A percentile compares a stretch with the other conserved stretches of the same genome.
These are phyloP conservation scores for Medauroidea extradentata DNA, from an alignment of 1,140 invertebrate species.

Conservation along the genomic window DNA sequence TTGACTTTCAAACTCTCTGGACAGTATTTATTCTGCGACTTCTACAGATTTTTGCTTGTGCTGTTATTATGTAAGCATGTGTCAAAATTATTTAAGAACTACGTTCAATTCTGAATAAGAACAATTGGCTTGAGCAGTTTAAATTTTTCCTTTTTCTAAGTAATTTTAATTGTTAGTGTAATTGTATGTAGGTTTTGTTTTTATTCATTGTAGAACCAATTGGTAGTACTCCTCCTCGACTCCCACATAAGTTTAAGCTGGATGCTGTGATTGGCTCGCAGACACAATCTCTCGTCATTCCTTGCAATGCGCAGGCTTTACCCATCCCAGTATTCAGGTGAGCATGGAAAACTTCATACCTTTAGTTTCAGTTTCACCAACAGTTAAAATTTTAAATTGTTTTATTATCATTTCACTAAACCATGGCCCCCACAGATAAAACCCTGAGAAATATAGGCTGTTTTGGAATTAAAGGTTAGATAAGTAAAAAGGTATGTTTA, in stretches of 20 bases:
- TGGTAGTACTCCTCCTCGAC: slow-evolving; percentile 28
- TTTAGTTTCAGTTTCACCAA: neutral
- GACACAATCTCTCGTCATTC: slow-evolving; percentile 14
- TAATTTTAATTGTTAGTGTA: neutral
- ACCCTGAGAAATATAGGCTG: too few relatives aligned
- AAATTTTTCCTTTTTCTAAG: neutral
- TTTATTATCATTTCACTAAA: too few relatives aligned
- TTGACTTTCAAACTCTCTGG: too few relatives aligned
- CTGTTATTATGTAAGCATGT: too few relatives aligned
- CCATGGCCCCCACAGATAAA: too few relatives aligned
- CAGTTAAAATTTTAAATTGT: too few relatives aligned
- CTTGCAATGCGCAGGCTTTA: slow-evolving; percentile 17
- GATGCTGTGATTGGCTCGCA: slow-evolving; percentile 18
- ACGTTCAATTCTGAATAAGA: too few relatives aligned
- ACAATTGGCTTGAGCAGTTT: neutral
- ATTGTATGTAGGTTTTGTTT: neutral
- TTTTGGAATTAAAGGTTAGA: too few relatives aligned
- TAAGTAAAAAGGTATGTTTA: too few relatives aligned
- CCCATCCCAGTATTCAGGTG: slow-evolving; percentile 14
- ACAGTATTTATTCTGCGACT: too few relatives aligned
- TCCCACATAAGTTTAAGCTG: slow-evolving; percentile 25
- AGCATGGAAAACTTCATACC: neutral
- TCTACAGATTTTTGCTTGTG: too few relatives aligned
- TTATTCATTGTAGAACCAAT: slow-evolving; percentile 24
- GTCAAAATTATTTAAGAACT: too few relatives aligned